These are phyloP conservation scores for Pantelozetes paolii DNA, from an alignment of 2,888 invertebrate genomes.

Conservation along the genomic window DNA sequence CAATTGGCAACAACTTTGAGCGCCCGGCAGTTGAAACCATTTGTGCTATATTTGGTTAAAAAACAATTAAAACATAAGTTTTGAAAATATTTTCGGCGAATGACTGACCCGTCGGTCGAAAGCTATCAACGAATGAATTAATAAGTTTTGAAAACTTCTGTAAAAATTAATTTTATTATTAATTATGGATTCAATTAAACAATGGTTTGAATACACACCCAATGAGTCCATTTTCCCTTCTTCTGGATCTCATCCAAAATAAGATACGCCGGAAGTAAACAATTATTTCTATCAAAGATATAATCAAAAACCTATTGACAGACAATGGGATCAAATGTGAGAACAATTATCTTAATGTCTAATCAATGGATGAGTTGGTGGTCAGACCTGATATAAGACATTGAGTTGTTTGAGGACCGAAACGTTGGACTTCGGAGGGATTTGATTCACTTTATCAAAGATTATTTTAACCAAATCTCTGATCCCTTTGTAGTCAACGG, in stretches of 20 bases:
- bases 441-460: conserved; percentile 76
- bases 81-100: neutral
- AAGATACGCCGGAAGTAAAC: conserved; percentile 87
- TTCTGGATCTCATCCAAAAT: conserved; percentile 93
- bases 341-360: neutral
- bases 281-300: conserved; percentile 86
- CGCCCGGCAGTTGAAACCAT: conserved; percentile 86
- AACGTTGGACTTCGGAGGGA: conserved; percentile 73
- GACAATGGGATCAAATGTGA: conserved; percentile 16
- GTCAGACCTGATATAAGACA: conserved; percentile 60
- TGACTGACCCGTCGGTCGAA: conserved; percentile 64
- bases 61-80: neutral
- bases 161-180: neutral
- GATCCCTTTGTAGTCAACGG: conserved; percentile 76
- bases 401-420: conserved; percentile 75
- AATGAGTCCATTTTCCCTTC: conserved; percentile 78
- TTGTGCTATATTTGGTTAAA: conserved; percentile 66
- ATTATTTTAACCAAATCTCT: conserved; percentile 54
- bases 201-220: conserved; percentile 60
- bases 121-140: conserved; percentile 85
- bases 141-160: conserved; percentile 78
- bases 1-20: conserved; percentile 84
- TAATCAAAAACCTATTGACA: conserved; percentile 65
- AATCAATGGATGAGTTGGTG: no score
- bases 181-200: neutral